Conservation (phyloP, 2,797 vertebrate genomes). For the Chromis chromis region DNA sequence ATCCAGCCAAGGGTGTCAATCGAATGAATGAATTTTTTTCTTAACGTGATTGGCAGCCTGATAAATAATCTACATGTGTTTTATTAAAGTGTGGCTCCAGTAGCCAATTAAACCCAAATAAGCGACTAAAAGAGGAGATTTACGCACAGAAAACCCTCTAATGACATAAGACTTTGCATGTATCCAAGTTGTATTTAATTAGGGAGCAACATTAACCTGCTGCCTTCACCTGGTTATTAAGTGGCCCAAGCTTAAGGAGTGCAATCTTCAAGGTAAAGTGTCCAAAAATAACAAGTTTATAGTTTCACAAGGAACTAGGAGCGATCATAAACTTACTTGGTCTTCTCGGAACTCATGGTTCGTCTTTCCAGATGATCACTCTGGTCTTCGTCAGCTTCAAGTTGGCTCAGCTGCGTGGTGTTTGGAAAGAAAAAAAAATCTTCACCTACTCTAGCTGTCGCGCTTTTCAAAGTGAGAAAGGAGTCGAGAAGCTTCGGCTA, state of each 20-base stretch:
- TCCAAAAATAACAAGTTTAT: background rate
- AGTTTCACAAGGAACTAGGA: background rate
- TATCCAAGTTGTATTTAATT: background rate
- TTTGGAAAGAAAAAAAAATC: conserved; percentile 2
- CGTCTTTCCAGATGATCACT: conserved; percentile 8
- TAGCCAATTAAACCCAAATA: background rate
- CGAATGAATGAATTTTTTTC: conserved; percentile 13
- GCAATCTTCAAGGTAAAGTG: background rate
- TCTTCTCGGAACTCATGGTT: conserved; percentile 83
- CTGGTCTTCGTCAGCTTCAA: background rate
- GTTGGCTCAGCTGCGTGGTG: background rate
- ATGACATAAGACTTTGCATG: background rate
- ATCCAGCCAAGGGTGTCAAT: background rate
- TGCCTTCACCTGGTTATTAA: conserved; percentile 20
- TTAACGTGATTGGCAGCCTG: background rate
- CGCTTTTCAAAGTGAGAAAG: conserved; percentile 2
- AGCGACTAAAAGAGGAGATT: background rate
- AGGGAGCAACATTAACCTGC: background rate
- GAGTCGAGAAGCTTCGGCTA: conserved; percentile 9
- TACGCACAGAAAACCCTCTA: conserved; percentile 30
- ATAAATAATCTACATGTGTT: background rate
- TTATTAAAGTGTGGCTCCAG: background rate
- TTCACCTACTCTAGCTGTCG: conserved; percentile 7
- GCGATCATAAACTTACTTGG: conserved; percentile 81
- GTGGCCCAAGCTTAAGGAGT: rapidly evolving